Conservation (phyloP, 1,140 invertebrate genomes). For the Ericerus pela region DNA sequence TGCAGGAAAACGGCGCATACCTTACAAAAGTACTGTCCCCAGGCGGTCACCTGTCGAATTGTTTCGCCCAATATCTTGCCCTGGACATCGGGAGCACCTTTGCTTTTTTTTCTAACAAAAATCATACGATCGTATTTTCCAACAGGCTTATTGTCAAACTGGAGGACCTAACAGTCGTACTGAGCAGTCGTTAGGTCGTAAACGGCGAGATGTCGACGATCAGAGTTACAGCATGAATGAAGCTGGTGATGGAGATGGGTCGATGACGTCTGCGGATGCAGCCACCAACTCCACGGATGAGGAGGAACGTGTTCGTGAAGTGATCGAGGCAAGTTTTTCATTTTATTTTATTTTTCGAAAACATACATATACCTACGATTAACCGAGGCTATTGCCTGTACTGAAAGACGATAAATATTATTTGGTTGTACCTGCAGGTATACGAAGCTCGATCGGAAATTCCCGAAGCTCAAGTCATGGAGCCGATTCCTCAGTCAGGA, state of each 20-base stretch:
- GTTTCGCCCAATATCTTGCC: too few species aligned
- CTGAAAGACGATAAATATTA: background rate
- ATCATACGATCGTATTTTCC: too few species aligned
- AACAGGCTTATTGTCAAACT: constrained; percentile 59
- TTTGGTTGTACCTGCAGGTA: constrained; percentile 30
- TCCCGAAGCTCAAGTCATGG: constrained; percentile 39
- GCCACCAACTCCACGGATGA: constrained; percentile 30
- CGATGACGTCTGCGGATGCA: background rate
- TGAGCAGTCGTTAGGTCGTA: constrained; percentile 63
- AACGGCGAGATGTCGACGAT: constrained; percentile 35
- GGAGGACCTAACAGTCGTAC: constrained; percentile 52
- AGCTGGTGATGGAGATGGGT: background rate
- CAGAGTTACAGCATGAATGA: constrained; percentile 11
- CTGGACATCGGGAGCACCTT: too few species aligned
- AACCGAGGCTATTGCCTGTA: background rate
- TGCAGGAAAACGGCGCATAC: too few species aligned
- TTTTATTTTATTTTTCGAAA: background rate
- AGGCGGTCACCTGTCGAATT: too few species aligned
- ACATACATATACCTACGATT: background rate
- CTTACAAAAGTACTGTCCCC: too few species aligned
- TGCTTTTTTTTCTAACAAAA: too few species aligned
- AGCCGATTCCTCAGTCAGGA: constrained; percentile 40
- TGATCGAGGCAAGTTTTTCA: constrained; percentile 52
- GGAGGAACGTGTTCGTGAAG: constrained; percentile 61
- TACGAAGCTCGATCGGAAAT: constrained; percentile 58